Base-by-base conservation (phyloP, 2,797 vertebrate genomes). In the Acipenser oxyrinchus region DNA sequence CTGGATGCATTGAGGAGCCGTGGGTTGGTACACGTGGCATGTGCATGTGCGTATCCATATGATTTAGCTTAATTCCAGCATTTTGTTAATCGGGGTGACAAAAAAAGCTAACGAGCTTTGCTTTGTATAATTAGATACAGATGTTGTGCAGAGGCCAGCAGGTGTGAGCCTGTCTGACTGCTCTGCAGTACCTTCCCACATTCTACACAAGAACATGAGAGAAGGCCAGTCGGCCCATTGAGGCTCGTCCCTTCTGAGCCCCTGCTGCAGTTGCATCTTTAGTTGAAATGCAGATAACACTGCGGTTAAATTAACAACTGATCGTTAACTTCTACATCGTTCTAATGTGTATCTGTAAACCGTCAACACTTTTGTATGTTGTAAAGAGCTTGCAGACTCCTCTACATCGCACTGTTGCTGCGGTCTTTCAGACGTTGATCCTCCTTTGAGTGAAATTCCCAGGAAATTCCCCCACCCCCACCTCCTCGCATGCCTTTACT, bases 401-500 rank as follows among this genome's bases (percentile, higher is more conserved):
- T n/a, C 13, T n/a, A 2, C 23, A 18, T 63, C 15, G 15, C 23
- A 10, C n/a, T 48, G 51, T 8, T 18, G 62, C 62, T 65, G 53
- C 13, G 50, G 18, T 18, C 63, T 61, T 71, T n/a, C 69, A 58
- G 62, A 64, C 60, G 9, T 37, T 10, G 48, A 48, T 51, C 2
- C 12, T 58, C 11, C 10, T n/a, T 7, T 15, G 48, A 58, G 23
- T 48, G 23, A 64, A 67, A 72, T 64, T 62, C 58, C 10, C 68
- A 61, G 53, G 60, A 63, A 64, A 63, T 60, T 18, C 61, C 51
- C 10, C 49, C 63, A 18, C 1, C 23, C 2, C 23, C 23, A 37
- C 23, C 23, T 18, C 23, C 2, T 2, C 23, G 2, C 4, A 2
- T 70, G 52, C 74, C 71, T 70, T 62, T 66, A 51, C 66, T 71